phyloP scores from a whole-genome alignment of 2,888 invertebrate species.

The Eucera pruinosa region DNA sequence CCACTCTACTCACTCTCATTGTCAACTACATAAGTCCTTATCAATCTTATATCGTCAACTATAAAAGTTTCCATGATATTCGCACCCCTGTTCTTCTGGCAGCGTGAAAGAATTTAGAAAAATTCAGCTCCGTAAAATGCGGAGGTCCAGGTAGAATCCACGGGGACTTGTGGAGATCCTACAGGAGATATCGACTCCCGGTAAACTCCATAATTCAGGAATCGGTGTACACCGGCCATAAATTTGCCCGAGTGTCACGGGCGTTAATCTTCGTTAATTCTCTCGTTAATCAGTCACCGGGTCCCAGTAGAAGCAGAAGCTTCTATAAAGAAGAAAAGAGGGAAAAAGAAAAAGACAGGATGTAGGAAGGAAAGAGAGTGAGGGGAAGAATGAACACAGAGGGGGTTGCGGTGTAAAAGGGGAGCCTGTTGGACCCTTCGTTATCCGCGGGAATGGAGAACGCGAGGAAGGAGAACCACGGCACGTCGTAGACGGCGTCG shows the following conservation, averaged over 20 bases:
- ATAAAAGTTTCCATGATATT: too few species aligned
- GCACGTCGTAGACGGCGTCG: constrained; percentile 56
- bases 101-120: too few species aligned
- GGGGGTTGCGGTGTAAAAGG: not conserved
- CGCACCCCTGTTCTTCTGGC: too few species aligned
- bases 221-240: constrained; percentile 28
- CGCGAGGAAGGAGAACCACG: constrained; percentile 57
- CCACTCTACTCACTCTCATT: not conserved
- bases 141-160: not conserved
- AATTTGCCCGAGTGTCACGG: constrained; percentile 20
- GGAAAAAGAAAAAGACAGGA: not conserved
- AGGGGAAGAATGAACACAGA: not conserved
- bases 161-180: constrained; percentile 29
- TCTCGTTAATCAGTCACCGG: constrained; percentile 61
- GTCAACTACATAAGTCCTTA: too few species aligned
- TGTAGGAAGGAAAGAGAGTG: not conserved
- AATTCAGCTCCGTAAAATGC: not conserved
- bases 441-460: constrained; percentile 34
- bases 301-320: not conserved
- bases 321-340: not conserved
- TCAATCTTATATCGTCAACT: too few species aligned
- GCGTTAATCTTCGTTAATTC: constrained; percentile 59
- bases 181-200: constrained; percentile 22
- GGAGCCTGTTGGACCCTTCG: constrained; percentile 29
- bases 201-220: constrained; percentile 48